Evolutionary conservation across 1,140 invertebrate genomes (phyloP), one percentile per base, ranked within the genome.

Genomic region (Aphidius ervi): DNA sequence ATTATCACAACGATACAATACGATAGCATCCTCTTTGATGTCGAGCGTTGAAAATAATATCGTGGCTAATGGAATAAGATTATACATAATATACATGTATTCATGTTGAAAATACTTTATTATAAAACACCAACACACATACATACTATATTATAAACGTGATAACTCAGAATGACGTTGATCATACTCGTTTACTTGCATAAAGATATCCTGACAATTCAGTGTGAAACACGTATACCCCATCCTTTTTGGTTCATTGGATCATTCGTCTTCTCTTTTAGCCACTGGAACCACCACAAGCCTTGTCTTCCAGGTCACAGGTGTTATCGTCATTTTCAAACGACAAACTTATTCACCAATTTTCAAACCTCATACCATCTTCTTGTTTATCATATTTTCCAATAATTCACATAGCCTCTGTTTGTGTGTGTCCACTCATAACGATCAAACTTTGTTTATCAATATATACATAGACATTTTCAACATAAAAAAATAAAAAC

Each of bases 1-100:
- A 80, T 80, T 80, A 80, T 78, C 75, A 68, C 69, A 55, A 67
- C 68, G 69, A 77, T 75, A 79, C 78, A 78, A 80, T 77, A 67
- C 67, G 67, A 70, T 61, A 67, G 68, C 74, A 78, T 79, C 74
- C 74, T 71, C 77, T 79, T 79, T 80, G 78, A 78, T 78, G 74
- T 79, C 69, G 70, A 10, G 67, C 67, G 66, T 67, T 69, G 73
- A 79, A 77, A 78, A 77, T 79, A 79, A 78, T 76, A 68, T 67
- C 67, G 42, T 56, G 49, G 52, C 70, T 79, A 77, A 76, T 77
- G 74, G 72, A 77, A 75, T 69, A 70, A 75, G 74, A 80, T 80
- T 80, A 9, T 41, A 23, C 49, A 53, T 54, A 20, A 37, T 46
- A 47, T 58, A 16, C 23, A 41, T 54, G 6, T 54, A 42, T 54